phyloP scores from a whole-genome alignment of 2,113 vertebrate genomes.

The Paraplagusia blochii region DNA sequence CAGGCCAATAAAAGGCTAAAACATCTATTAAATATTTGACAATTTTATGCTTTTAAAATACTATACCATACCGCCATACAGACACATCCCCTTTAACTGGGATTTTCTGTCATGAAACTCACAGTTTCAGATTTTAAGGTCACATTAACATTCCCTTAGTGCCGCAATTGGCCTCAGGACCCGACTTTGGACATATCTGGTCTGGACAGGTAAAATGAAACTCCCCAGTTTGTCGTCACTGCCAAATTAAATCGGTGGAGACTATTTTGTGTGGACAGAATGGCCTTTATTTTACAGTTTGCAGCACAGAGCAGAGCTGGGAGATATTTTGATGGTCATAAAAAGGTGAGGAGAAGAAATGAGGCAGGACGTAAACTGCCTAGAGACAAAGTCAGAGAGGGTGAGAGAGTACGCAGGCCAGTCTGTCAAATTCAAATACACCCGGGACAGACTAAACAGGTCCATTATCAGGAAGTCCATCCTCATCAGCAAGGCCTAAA shows the following conservation, averaged over 20 bases:
- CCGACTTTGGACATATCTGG: not conserved
- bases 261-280: slow-evolving; percentile 29
- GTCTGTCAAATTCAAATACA: slow-evolving; percentile 31
- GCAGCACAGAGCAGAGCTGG: slow-evolving; percentile 24
- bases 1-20: no score
- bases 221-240: slow-evolving; percentile 16
- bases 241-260: slow-evolving; percentile 29
- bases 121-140: no score
- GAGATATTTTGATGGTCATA: slow-evolving; percentile 46
- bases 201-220: slow-evolving; percentile 24
- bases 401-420: slow-evolving; percentile 13
- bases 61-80: no score
- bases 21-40: no score
- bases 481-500: slow-evolving; percentile 1
- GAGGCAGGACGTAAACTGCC: slow-evolving; percentile 33
- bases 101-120: no score
- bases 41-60: no score
- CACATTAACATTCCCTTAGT: no score
- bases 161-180: no score
- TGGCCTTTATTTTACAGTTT: slow-evolving; percentile 46
- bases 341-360: slow-evolving; percentile 43
- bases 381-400: slow-evolving; percentile 17
- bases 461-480: slow-evolving; percentile 46
- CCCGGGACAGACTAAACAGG: slow-evolving; percentile 53
- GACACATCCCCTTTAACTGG: no score